Percentiles rank a stretch among this genome's conserved stretches.
phyloP scores from a whole-genome alignment of 2,113 vertebrate species.

The Tenebrosternarchus preto region DNA sequence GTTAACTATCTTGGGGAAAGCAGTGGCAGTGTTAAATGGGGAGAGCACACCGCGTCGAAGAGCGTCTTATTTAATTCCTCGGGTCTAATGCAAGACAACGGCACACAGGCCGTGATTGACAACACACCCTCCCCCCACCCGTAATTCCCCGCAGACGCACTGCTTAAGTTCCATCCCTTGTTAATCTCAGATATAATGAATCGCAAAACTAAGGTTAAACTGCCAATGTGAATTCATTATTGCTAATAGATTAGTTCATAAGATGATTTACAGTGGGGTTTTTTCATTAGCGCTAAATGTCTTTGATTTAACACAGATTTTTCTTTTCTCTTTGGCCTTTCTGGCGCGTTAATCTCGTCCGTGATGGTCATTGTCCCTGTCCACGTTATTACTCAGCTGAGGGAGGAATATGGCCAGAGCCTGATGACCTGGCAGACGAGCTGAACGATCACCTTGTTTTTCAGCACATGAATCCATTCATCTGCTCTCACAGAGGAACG shows the following conservation, averaged over 20 bases:
- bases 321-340: conserved; percentile 44
- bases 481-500: conserved; percentile 66
- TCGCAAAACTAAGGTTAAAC: conserved; percentile 82
- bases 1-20: conserved; percentile 79
- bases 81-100: conserved; percentile 75
- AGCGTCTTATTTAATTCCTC: conserved; percentile 79
- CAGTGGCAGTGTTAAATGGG: conserved; percentile 69
- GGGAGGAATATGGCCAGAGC: conserved; percentile 66
- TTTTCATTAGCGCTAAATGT: conserved; percentile 73
- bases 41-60: conserved; percentile 68
- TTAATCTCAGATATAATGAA: conserved; percentile 83
- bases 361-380: conserved; percentile 72
- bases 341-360: conserved; percentile 67
- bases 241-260: conserved; percentile 76
- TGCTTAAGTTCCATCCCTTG: conserved; percentile 77
- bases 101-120: conserved; percentile 79
- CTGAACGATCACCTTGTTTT: conserved; percentile 66
- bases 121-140: conserved; percentile 68
- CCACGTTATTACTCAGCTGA: conserved; percentile 59
- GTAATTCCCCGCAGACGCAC: conserved; percentile 77
- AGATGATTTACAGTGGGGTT: conserved; percentile 75
- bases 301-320: conserved; percentile 73
- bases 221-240: conserved; percentile 80
- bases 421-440: conserved; percentile 58
- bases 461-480: conserved; percentile 68